A percentile compares a stretch with the other conserved stretches of the same genome.
phyloP scores from a whole-genome alignment of 2,113 vertebrate genomes.

The Brevimyrus niger region DNA sequence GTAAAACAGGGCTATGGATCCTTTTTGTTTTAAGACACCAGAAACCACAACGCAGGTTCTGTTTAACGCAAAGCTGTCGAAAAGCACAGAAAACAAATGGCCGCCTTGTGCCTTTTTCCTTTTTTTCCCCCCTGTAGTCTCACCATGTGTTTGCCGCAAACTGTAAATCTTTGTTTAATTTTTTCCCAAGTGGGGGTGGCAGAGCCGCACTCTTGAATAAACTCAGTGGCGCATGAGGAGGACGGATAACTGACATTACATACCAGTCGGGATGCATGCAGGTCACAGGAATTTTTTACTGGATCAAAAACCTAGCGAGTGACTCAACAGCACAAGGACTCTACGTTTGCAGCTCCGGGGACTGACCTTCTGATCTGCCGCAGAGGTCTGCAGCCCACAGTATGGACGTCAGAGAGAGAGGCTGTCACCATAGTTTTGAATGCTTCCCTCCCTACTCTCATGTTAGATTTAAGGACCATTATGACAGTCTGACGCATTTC shows the following conservation, averaged over 20 bases:
- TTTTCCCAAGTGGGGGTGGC: slow-evolving; percentile 25
- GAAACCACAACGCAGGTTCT: background rate
- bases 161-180: slow-evolving; percentile 34
- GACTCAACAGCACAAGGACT: background rate
- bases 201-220: slow-evolving; percentile 21
- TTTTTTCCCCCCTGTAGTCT: background rate
- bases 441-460: background rate
- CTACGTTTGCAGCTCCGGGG: background rate
- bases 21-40: background rate
- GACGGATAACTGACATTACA: background rate
- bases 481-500: background rate
- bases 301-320: background rate
- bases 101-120: background rate
- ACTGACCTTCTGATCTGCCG: background rate
- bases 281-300: background rate
- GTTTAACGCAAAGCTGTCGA: background rate
- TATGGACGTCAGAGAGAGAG: background rate
- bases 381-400: slow-evolving; percentile 8
- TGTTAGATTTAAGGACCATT: background rate
- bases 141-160: slow-evolving; percentile 3
- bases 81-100: slow-evolving; percentile 5
- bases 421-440: background rate
- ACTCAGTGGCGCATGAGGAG: background rate
- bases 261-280: background rate
- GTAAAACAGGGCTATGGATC: background rate